Base-by-base conservation (phyloP, 1,140 invertebrate species). In the Eumaeus atala region DNA sequence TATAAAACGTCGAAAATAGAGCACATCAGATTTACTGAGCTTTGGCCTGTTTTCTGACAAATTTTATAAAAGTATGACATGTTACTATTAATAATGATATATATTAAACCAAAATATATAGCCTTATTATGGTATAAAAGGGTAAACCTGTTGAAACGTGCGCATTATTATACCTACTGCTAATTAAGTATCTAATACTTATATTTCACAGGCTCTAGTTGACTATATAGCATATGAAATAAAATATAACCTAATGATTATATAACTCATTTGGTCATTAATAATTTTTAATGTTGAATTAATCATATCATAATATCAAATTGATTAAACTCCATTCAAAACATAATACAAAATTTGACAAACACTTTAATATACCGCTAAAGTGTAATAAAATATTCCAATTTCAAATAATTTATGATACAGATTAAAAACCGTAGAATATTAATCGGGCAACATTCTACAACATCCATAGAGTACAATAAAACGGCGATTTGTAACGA, bases 371-470 rank as follows among this genome's bases (percentile, higher is more conserved):
- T 9, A 44, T 6, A 17, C 8, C 40, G 14, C 40, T 44, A 44
- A 44, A 14, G 9, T 16, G 12, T 44, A 44, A 44, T 44, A 44
- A 44, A 44, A 44, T 44, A 44, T 16, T 28, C 21, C 21, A 28
- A 28, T 28, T 28, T 28, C 21, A 28, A 28, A 44, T 44, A 16
- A 44, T 44, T 44, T 44, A 44, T 8, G 40, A 44, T 7, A 7
- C 14, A 44, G 14, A 44, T 9, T 9, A 44, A 44, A 9, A 44
- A 44, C 14, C 35, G 35, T 37, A 16, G 3, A 44, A 44, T 44
- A 44, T 44, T 44, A 9, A 44, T 9, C 17, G 12, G 14, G n/a
- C 14, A 16, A 44, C n/a, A 12, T 5, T 38, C 37, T 38, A 12
- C 8, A 42, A 12, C 9, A 12, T 44, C 14, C 11, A n/a, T 37